Conservation (phyloP, 2,797 vertebrate species). For the Gadopsis marmoratus region DNA sequence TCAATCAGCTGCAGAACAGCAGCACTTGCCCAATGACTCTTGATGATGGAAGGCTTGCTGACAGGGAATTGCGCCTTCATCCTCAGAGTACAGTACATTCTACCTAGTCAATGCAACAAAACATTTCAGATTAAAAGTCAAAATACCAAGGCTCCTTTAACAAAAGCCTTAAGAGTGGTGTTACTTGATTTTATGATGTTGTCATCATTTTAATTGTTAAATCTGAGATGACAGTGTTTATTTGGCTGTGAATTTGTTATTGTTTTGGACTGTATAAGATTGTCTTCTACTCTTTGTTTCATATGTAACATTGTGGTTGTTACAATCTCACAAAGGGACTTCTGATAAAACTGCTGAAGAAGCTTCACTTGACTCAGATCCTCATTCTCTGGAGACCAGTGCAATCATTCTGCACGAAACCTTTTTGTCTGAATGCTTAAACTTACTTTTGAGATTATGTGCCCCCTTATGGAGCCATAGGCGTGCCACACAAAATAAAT, state of each 20-base stretch:
- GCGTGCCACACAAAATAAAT: no score
- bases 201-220: constrained; percentile 20
- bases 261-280: constrained; percentile 35
- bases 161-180: constrained; percentile 49
- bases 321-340: constrained; percentile 60
- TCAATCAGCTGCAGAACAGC: neutral
- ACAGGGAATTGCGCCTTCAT: neutral
- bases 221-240: constrained; percentile 48
- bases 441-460: neutral
- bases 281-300: constrained; percentile 41
- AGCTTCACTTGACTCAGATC: constrained; percentile 32
- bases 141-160: constrained; percentile 29
- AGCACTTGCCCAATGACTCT: neutral
- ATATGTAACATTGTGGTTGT: constrained; percentile 44
- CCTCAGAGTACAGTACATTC: neutral
- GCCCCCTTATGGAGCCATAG: neutral
- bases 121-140: constrained; percentile 13
- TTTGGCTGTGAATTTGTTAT: constrained; percentile 26
- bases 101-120: neutral
- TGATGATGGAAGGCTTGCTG: neutral
- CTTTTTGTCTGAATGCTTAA: neutral
- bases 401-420: neutral
- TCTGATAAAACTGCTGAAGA: constrained; percentile 57
- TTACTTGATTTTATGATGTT: constrained; percentile 37
- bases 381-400: constrained; percentile 10